Conservation (phyloP, 2,888 invertebrate species). For the Aradus depressus region DNA sequence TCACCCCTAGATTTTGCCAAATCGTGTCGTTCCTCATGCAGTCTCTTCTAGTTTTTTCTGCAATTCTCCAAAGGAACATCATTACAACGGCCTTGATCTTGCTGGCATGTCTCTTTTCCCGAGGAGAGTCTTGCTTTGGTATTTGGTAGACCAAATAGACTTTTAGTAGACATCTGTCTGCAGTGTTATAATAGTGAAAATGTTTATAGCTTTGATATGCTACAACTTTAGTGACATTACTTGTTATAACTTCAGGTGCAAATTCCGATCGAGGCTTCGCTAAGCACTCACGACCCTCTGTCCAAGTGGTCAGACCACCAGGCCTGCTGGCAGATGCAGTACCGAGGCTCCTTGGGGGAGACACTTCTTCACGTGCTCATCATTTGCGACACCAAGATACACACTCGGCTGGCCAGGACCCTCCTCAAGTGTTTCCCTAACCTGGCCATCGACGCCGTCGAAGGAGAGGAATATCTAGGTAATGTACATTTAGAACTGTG, state of each 20-base stretch:
- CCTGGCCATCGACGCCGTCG: conserved; percentile 83
- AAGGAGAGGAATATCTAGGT: conserved; percentile 95
- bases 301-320: conserved; percentile 83
- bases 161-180: too few relatives aligned
- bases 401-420: conserved; percentile 74
- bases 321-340: conserved; percentile 97
- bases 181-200: too few relatives aligned
- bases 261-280: conserved; percentile 75
- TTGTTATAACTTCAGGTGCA: conserved; percentile 46
- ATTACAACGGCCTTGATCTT: too few relatives aligned
- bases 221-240: neutral
- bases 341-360: conserved; percentile 89
- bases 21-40: too few relatives aligned
- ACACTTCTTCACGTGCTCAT: conserved; percentile 88
- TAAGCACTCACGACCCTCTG: conserved; percentile 74
- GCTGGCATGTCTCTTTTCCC: too few relatives aligned
- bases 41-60: too few relatives aligned
- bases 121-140: too few relatives aligned
- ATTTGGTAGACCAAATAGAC: too few relatives aligned
- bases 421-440: conserved; percentile 85
- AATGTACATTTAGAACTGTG: too few relatives aligned
- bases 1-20: too few relatives aligned
- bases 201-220: too few relatives aligned
- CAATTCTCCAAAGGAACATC: too few relatives aligned
- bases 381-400: conserved; percentile 72